phyloP scores from a whole-genome alignment of 2,113 vertebrate species.

The Atractosteus spatula region DNA sequence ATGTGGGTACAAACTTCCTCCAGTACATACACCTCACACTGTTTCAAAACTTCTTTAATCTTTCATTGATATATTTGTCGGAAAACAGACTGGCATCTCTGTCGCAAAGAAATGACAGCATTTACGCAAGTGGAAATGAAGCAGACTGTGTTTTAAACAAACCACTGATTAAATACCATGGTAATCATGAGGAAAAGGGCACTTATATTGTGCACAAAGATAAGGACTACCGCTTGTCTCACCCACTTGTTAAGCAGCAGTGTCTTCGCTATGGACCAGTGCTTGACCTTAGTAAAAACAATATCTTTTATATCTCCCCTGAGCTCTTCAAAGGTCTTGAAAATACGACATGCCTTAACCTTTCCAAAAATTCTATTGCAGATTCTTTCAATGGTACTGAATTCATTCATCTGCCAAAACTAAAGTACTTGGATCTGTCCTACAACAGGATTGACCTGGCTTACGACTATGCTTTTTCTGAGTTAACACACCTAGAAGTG shows the following conservation, averaged over 20 bases:
- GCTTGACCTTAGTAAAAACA: conserved; percentile 70
- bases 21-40: conserved; percentile 47
- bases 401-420: conserved; percentile 50
- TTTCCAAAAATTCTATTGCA: conserved; percentile 68
- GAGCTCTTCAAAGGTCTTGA: conserved; percentile 58
- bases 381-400: conserved; percentile 57
- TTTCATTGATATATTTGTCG: conserved; percentile 66
- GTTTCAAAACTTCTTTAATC: conserved; percentile 47
- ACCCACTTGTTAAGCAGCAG: conserved; percentile 45
- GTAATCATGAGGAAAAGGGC: not conserved
- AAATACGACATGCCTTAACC: conserved; percentile 71
- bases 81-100: conserved; percentile 66
- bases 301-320: conserved; percentile 68
- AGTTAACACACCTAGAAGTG: conserved; percentile 53
- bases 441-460: conserved; percentile 61
- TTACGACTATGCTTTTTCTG: conserved; percentile 51
- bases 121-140: not conserved
- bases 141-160: not conserved
- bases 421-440: conserved; percentile 66
- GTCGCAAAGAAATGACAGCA: not conserved
- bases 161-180: conserved; percentile 12
- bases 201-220: not conserved
- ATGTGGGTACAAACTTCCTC: conserved; percentile 74
- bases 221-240: conserved; percentile 19
- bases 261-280: conserved; percentile 64